These are phyloP conservation scores for Athalia circularis DNA, from an alignment of 2,888 invertebrate species.

Conservation along the genomic window DNA sequence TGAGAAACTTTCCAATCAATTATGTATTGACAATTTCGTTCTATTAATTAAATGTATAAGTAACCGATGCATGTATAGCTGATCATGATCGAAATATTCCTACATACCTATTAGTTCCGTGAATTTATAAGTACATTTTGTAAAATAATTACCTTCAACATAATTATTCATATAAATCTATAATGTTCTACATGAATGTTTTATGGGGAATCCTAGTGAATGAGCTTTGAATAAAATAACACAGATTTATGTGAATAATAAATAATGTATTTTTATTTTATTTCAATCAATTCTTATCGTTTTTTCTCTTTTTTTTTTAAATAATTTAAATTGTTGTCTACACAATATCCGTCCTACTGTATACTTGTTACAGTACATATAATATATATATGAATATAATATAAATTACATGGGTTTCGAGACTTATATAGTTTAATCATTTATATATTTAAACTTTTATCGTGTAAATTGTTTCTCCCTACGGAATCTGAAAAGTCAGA, in stretches of 20 bases:
- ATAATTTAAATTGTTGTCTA: slow-evolving; percentile 69
- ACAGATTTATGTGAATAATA: slow-evolving; percentile 59
- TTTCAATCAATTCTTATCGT: no score
- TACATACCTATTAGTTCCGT: no score
- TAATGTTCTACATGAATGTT: background rate
- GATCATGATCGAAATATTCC: no score
- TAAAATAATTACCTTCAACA: no score
- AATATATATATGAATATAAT: slow-evolving; percentile 49
- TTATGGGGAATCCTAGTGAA: background rate
- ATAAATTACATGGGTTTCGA: slow-evolving; percentile 61
- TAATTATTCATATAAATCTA: background rate
- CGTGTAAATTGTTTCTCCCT: background rate
- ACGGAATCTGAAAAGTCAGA: background rate
- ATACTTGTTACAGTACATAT: no score
- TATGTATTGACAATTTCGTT: no score
- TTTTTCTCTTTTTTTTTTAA: slow-evolving; percentile 57
- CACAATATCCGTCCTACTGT: slow-evolving; percentile 55
- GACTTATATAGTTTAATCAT: slow-evolving; percentile 30
- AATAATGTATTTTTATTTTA: slow-evolving; percentile 58
- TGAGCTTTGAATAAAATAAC: background rate
- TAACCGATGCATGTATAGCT: no score
- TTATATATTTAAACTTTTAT: background rate
- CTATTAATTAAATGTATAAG: no score
- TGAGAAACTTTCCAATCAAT: no score
- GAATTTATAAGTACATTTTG: no score